Evolutionary conservation across 2,888 invertebrate genomes (phyloP).

Genomic region (Athetis lepigone): DNA sequence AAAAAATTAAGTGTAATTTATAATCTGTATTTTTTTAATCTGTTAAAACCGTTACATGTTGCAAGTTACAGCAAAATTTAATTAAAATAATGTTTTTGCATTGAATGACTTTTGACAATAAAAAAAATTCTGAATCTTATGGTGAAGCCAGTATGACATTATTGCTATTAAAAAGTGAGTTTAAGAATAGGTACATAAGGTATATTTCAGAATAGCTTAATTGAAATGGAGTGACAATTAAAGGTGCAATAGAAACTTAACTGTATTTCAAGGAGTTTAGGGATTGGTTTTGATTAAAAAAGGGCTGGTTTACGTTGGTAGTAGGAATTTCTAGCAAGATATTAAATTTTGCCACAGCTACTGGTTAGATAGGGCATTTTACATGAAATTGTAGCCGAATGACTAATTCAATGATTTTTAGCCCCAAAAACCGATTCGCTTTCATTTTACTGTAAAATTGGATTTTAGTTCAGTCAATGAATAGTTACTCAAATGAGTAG

Average conservation of each 20-base stretch:
- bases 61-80: background rate
- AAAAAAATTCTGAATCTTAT: background rate
- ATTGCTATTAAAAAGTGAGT: slow-evolving; percentile 12
- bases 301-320: background rate
- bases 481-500: too few relatives aligned
- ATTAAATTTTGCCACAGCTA: background rate
- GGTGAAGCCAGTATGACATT: background rate
- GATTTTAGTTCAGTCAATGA: too few relatives aligned
- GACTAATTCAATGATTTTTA: too few relatives aligned
- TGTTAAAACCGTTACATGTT: slow-evolving; percentile 3
- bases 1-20: background rate
- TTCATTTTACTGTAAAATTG: too few relatives aligned
- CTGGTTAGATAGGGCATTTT: too few relatives aligned
- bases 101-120: background rate
- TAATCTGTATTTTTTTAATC: slow-evolving; percentile 6
- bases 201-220: background rate
- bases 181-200: background rate
- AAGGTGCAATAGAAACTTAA: slow-evolving; percentile 8
- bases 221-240: background rate
- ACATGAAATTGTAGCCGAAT: too few relatives aligned
- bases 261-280: background rate
- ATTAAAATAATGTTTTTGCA: background rate
- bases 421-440: too few relatives aligned
- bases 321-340: background rate
- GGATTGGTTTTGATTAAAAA: background rate